Evolutionary conservation across 2,113 vertebrate genomes (phyloP).

Genomic region (Sakesphorus luctuosus): DNA sequence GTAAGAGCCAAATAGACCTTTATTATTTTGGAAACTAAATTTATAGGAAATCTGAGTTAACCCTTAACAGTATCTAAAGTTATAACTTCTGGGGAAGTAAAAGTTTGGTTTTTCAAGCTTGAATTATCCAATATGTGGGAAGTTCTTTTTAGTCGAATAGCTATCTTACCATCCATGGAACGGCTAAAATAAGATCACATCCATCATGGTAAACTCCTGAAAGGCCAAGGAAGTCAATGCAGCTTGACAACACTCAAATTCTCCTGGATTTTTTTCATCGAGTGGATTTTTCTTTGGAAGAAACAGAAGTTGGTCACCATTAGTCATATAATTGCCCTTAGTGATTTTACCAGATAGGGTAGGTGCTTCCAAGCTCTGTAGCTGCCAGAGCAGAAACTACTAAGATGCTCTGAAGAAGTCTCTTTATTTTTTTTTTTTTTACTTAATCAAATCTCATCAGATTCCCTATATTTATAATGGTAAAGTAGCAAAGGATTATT

Average conservation of each 20-base stretch:
- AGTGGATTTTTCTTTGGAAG: not conserved
- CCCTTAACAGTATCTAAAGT: not conserved
- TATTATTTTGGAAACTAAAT: not conserved
- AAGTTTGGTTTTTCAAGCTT: not conserved
- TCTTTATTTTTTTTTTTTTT: not conserved
- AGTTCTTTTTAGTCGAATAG: not conserved
- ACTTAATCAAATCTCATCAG: not conserved
- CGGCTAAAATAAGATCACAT: not conserved
- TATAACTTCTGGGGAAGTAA: not conserved
- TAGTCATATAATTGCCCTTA: not conserved
- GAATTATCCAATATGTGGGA: not conserved
- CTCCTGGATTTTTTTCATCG: not conserved
- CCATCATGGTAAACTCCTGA: not conserved
- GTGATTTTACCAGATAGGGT: not conserved
- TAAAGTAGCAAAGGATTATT: not conserved
- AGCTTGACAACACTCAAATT: not conserved
- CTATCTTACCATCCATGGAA: not conserved
- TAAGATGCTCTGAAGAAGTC: not conserved
- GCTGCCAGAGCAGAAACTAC: not conserved
- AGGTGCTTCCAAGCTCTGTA: not conserved
- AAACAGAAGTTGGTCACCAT: not conserved
- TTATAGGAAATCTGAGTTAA: not conserved
- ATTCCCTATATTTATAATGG: not conserved
- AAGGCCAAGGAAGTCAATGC: not conserved
- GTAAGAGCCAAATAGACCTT: not conserved